phyloP scores from a whole-genome alignment of 2,113 vertebrate genomes.

The Microtus pennsylvanicus region DNA sequence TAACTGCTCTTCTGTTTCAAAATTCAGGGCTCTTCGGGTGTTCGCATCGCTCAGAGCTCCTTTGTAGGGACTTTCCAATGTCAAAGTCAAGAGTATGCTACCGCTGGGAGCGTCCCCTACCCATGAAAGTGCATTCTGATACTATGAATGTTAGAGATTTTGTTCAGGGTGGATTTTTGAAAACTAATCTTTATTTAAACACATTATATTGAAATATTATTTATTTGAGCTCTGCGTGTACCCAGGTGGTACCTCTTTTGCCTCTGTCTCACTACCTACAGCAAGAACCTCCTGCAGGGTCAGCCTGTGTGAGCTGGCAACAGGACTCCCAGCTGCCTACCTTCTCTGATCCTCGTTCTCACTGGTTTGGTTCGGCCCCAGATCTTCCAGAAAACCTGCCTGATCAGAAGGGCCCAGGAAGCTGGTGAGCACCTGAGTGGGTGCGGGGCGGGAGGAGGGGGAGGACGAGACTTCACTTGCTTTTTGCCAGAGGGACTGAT shows the following conservation, averaged over 20 bases:
- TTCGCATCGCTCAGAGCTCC: accelerated
- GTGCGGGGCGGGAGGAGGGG: too few relatives aligned
- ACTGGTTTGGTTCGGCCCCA: neutral
- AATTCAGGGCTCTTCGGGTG: neutral
- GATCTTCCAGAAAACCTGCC: neutral
- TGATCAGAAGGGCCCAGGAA: neutral
- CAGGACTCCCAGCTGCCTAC: neutral
- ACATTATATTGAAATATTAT: neutral
- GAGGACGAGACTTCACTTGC: neutral
- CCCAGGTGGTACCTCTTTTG: neutral
- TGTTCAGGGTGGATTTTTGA: neutral
- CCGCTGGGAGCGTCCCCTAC: accelerated
- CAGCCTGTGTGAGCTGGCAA: neutral
- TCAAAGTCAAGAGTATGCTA: neutral
- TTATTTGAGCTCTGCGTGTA: neutral
- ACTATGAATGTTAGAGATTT: neutral
- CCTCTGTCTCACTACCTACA: too few relatives aligned
- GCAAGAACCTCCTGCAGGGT: neutral
- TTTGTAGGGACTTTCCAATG: neutral
- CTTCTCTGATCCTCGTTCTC: neutral
- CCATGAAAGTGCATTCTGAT: neutral
- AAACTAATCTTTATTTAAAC: neutral
- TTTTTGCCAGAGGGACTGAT: neutral
- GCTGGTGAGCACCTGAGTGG: neutral
- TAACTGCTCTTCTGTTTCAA: neutral